Evolutionary conservation across 2,888 invertebrate species (phyloP).

Genomic region (Sphaerophoria rueppellii): DNA sequence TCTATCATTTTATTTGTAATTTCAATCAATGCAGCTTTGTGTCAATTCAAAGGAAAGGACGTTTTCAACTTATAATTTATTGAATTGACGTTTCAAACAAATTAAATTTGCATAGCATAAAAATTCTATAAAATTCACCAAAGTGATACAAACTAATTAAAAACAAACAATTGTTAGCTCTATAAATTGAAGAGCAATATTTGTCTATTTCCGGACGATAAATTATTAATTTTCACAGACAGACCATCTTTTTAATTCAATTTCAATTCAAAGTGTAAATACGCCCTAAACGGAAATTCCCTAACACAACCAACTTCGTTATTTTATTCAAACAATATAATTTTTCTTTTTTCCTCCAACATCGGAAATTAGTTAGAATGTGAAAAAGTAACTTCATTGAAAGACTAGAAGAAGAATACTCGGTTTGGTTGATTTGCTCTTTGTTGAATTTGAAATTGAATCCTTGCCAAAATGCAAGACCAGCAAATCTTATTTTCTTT

Average conservation of each 20-base stretch:
- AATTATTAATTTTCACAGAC: not conserved
- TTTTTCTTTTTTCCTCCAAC: constrained; percentile 11
- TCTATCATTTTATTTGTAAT: too few relatives aligned
- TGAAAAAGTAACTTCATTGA: constrained; percentile 38
- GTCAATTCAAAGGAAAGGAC: too few relatives aligned
- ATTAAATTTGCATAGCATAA: too few relatives aligned
- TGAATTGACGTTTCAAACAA: too few relatives aligned
- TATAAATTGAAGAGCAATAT: not conserved
- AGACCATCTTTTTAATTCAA: not conserved
- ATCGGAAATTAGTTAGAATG: constrained; percentile 44
- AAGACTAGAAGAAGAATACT: not conserved
- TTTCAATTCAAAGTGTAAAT: constrained; percentile 21
- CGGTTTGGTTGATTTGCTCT: not conserved
- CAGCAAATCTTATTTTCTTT: constrained; percentile 35
- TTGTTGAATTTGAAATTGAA: constrained; percentile 26
- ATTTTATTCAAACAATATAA: not conserved
- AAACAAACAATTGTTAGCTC: not conserved
- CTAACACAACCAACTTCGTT: constrained; percentile 6
- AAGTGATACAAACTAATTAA: not conserved
- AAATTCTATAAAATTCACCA: too few relatives aligned
- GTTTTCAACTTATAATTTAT: too few relatives aligned
- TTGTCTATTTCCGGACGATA: not conserved
- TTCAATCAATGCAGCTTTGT: too few relatives aligned
- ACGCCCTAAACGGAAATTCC: not conserved
- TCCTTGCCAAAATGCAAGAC: constrained; percentile 45